Evolutionary conservation across 1,140 invertebrate genomes (phyloP), one percentile per base, ranked within the genome.

Genomic region (Achatina immaculata): DNA sequence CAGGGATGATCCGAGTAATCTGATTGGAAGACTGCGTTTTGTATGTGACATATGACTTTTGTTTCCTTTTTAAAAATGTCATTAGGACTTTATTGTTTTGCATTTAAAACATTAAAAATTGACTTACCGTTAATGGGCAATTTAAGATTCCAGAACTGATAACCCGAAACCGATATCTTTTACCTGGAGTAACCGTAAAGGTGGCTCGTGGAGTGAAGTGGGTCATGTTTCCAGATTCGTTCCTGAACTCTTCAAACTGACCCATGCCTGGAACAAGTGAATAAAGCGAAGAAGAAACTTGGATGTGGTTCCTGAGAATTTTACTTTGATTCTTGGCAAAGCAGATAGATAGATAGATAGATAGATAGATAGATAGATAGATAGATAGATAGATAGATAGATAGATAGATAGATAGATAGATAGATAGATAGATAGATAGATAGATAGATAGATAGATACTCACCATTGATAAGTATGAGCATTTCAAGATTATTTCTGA

Each of bases 161-260:
- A 11, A 89, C n/a, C 28, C 88, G 77, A 45, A 89, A 88, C 62
- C 88, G 34, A 36, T 86, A 87, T 4, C 77, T 78, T n/a, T 73
- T 62, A 19, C 78, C 82, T 34, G 48, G 6, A 31, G 69, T 31
- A 6, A 89, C 88, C 14, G 83, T 71, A 80, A 82, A 82, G 4
- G 24, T 58, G 51, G 76, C 55, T 14, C 72, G 42, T 34, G 81
- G 81, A 3, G 81, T 82, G 4, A 31, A 66, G 38, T 40, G 31
- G 19, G 58, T 73, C 42, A 9, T 62, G 21, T 31, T 73, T 14
- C 6, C 48, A 2, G 42, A 14, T 9, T 51, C 31, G 43, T 73
- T 73, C 1, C 1, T 1, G 28, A 43, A 73, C 14, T 45, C 71
- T 34, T 73, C 14, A 51, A 43, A 73, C 71, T 48, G 42, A 31